Evolutionary conservation across 1,140 invertebrate genomes (phyloP), one percentile per base, ranked within the genome.

Genomic region (Trigoniulus corallinus): DNA sequence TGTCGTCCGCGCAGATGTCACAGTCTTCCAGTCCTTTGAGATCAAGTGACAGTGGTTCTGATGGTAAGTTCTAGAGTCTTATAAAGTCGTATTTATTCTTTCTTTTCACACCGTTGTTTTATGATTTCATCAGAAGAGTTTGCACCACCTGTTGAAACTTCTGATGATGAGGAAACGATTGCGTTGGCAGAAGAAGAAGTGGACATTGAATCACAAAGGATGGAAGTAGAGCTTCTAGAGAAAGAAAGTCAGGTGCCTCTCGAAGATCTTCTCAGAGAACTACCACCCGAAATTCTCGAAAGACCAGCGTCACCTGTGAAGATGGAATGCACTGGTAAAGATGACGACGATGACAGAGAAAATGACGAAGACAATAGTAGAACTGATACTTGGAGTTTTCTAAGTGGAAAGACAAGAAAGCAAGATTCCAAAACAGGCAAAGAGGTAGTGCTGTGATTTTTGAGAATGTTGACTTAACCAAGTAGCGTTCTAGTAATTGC

Each of bases 111-210:
- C 29, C 29, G 18, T 7, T 7, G 4, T 24, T 12, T 44, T 44
- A 45, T 27, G 58, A 65, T 56, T n/a, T n/a, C n/a, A n/a, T n/a
- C n/a, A n/a, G 65, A 79, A 64, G 87, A 93, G 58, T 91, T 89
- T 69, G 72, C 81, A 54, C 85, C 86, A 45, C 76, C 73, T 56
- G 77, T 78, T 58, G 78, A 76, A 54, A 84, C 81, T 44, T 78
- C 79, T 52, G 92, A 98, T 68, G 92, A 97, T 70, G 89, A 95
- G 68, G 88, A 91, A 70, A 95, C 88, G 7, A 96, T 96, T 61
- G 86, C 84, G n/a, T 83, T 82, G 42, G 18, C 4, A 64, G 85
- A 83, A 46, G 89, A 94, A 65, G 63, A 63, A 37, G 80, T 84
- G 62, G 79, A 82, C 59, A 75, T n/a, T 77, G 48, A 64, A 64